These are phyloP conservation scores for Noctuana brunneofusca DNA, from an alignment of 2,888 invertebrate genomes.

Conservation along the genomic window DNA sequence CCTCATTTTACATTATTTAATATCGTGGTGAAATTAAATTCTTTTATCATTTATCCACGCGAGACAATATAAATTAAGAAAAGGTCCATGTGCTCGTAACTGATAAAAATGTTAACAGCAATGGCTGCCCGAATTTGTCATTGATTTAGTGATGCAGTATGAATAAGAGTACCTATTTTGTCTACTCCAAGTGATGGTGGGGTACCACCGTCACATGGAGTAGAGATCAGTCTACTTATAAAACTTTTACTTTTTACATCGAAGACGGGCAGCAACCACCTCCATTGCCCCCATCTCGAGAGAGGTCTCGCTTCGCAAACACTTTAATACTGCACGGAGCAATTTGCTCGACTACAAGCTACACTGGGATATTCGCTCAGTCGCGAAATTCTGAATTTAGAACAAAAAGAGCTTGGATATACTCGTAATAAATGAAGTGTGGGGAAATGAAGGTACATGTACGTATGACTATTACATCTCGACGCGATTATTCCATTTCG, in stretches of 20 bases:
- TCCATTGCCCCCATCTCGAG: conserved; percentile 30
- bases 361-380: conserved; percentile 1
- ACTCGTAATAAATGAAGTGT: neutral
- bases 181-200: no score
- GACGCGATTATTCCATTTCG: neutral
- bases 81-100: no score
- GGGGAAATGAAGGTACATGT: neutral
- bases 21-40: neutral
- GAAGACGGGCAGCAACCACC: neutral
- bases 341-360: conserved; percentile 49
- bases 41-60: no score
- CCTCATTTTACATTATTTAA: neutral
- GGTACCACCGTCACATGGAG: no score
- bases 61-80: no score
- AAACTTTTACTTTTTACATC: neutral
- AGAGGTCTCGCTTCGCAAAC: conserved; percentile 48
- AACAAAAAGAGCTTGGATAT: neutral
- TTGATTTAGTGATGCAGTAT: no score
- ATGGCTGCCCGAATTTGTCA: no score
- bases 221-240: neutral
- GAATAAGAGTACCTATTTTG: no score
- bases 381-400: conserved; percentile 11
- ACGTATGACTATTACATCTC: neutral
- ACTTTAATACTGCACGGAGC: conserved; percentile 57
- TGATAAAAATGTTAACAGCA: no score